phyloP scores from a whole-genome alignment of 1,140 invertebrate genomes.

The Vollenhovia emeryi region DNA sequence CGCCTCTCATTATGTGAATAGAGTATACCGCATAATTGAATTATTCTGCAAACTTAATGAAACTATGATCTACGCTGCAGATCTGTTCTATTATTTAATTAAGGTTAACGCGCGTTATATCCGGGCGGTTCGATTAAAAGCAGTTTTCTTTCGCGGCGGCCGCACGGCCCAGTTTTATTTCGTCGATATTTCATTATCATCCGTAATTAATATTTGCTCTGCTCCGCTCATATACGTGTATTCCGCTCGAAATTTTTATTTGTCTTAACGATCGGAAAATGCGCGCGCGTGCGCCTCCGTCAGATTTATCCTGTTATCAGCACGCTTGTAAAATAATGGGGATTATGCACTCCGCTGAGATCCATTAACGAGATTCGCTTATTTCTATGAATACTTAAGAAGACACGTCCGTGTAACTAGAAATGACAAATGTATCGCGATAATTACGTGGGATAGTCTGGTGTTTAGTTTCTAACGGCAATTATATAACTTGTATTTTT shows the following conservation, averaged over 20 bases:
- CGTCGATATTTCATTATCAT: conserved; percentile 43
- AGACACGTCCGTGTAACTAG: conserved; percentile 67
- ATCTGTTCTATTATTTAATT: conserved; percentile 71
- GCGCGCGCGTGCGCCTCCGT: background rate
- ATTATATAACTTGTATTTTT: no score
- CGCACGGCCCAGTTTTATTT: conserved; percentile 39
- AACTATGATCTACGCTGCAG: conserved; percentile 48
- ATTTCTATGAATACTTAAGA: conserved; percentile 17
- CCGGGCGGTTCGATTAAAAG: conserved; percentile 48
- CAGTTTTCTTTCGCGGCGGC: conserved; percentile 25
- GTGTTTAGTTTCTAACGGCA: background rate
- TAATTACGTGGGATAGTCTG: background rate
- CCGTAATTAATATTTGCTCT: conserved; percentile 49
- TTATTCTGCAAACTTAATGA: conserved; percentile 22
- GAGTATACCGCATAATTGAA: conserved; percentile 14
- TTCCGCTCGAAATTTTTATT: conserved; percentile 36
- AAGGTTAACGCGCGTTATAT: conserved; percentile 81
- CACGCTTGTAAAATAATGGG: conserved; percentile 46
- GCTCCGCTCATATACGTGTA: background rate
- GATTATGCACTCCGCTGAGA: conserved; percentile 56
- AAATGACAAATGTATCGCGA: conserved; percentile 54
- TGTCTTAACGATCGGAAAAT: conserved; percentile 42
- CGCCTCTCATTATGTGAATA: background rate
- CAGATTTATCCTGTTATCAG: conserved; percentile 2
- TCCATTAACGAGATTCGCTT: conserved; percentile 71